A percentile compares a stretch with the other conserved stretches of the same genome.
Evolutionary conservation across 2,113 vertebrate genomes (phyloP).

Genomic region (Chaetodon trifascialis): DNA sequence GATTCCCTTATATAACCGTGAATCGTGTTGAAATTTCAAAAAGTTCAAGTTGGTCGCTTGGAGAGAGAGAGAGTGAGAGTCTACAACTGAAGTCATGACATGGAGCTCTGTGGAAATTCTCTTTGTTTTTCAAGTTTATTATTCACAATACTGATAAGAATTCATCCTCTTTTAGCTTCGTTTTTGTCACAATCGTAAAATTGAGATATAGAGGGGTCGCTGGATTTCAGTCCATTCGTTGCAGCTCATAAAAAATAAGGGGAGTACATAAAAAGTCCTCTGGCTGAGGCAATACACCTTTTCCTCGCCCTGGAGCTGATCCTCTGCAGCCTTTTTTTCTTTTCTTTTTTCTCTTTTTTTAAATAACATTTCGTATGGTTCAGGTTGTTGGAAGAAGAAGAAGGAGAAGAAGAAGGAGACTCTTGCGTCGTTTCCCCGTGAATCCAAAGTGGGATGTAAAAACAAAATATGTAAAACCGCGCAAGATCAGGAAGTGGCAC

Average conservation of each 20-base stretch:
- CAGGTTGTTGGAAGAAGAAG: conserved; percentile 68
- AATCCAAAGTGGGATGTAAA: conserved; percentile 82
- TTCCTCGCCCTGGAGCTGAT: conserved; percentile 86
- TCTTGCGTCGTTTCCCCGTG: conserved; percentile 71
- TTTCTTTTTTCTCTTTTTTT: conserved; percentile 55
- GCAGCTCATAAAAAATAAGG: conserved; percentile 87
- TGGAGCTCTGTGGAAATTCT: conserved; percentile 89
- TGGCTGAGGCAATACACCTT: conserved; percentile 85
- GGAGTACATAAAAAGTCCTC: conserved; percentile 88
- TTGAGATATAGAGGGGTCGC: conserved; percentile 86
- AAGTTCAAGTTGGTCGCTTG: conserved; percentile 96
- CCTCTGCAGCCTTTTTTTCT: conserved; percentile 80
- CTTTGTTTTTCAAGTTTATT: conserved; percentile 96
- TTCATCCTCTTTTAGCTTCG: conserved; percentile 90
- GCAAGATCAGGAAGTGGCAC: conserved; percentile 86
- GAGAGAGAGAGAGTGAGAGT: conserved; percentile 82
- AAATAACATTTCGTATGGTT: conserved; percentile 74
- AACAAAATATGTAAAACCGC: conserved; percentile 81
- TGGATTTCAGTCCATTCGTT: conserved; percentile 92
- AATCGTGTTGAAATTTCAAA: conserved; percentile 94
- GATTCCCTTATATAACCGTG: conserved; percentile 98
- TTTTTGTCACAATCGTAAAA: conserved; percentile 92
- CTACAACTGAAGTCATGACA: conserved; percentile 95
- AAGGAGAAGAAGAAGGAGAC: conserved; percentile 55
- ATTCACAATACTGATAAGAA: conserved; percentile 99